Evolutionary conservation across 2,797 vertebrate species (phyloP), one percentile per base, ranked within the genome.

Genomic region (Rhynchotus rufescens): DNA sequence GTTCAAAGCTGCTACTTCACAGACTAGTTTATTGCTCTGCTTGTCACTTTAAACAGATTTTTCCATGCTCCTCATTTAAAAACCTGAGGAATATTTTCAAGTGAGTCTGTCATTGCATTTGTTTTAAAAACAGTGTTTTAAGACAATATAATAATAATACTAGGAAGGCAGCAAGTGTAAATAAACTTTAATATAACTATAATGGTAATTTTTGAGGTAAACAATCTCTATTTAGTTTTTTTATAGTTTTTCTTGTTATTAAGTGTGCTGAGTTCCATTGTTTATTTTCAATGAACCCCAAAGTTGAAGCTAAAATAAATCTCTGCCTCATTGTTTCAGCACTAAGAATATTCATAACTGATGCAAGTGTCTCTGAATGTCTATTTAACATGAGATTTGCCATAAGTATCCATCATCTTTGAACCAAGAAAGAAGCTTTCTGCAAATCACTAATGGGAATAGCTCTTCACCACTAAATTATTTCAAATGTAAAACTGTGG

Each of bases 61-160:
- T 80, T 89, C 38, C 26, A 15, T 59, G 15, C 1, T 57, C 11
- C 11, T 77, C 30, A 21, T 80, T 89, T 92, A 42, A 77, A 67
- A 89, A 91, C 20, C 23, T 28, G 74, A 80, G 75, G 9, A 91
- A 82, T 28, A 71, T 80, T 90, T 66, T 90, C 25, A 74, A 65
- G 42, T 9, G 74, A 21, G 12, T 42, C 47, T 74, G 25, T 61
- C 32, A 26, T 44, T 69, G 10, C 23, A 49, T 82, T 84, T 92
- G 61, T 84, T 88, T 91, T 57, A 44, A 91, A 90, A 86, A 1
- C 45, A 69, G 8, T 76, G 16, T 17, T 94, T 56, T 84, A 79
- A 80, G 40, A 69, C 15, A 84, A 51, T 25, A 51, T 13, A 51
- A 25, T 51, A 40, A 40, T 40, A 25, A 23, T 82, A 65, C 71